Evolutionary conservation across 1,140 invertebrate species (phyloP), one percentile per base, ranked within the genome.

Genomic region (Chrysomallon squamiferum): DNA sequence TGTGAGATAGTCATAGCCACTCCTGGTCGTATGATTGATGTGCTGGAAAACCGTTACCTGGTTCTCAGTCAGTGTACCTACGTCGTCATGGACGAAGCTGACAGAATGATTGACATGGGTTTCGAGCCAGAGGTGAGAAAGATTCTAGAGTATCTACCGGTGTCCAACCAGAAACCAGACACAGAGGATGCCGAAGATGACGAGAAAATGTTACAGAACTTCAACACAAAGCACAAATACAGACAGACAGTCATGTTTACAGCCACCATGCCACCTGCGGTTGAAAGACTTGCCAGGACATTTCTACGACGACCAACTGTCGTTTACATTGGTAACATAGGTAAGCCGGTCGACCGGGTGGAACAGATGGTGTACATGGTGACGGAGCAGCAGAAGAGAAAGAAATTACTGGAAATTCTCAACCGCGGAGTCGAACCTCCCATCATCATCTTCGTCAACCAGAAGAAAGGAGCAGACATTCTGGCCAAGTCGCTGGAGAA

Each of bases 1-100:
- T 99, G 97, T 86, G 97, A 99, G 90, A 98, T 99, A 82, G 97
- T 99, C n/a, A 99, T 99, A 83, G 98, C 97, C 29, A 99, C 98
- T 0, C 98, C 98, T 54, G 98, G 98, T 88, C 93, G 98, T 91
- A 89, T 99, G 9, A 97, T 99, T 74, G 98, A 99, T 88, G 97
- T 99, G 0, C 86, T 99, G 54, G 97, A 99, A 87, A 99, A 99
- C 86, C 90, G 96, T 70, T 99, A 99, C 84, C 88, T 99, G 59
- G 97, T 99, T 9, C 86, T 99, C 0, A 95, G 93, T 85, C 93
- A 97, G 79, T 99, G 98, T 78, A 89, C 89, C 4, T 90, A 90
- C 77, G 88, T 90, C 45, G 89, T 90, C 43, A 84, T 90, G 74
- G 89, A 90, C 93, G 52, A 90, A 73, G 97, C 97, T 4, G 98